Conservation (phyloP, 2,797 vertebrate genomes). For the Sebastes steindachneri region DNA sequence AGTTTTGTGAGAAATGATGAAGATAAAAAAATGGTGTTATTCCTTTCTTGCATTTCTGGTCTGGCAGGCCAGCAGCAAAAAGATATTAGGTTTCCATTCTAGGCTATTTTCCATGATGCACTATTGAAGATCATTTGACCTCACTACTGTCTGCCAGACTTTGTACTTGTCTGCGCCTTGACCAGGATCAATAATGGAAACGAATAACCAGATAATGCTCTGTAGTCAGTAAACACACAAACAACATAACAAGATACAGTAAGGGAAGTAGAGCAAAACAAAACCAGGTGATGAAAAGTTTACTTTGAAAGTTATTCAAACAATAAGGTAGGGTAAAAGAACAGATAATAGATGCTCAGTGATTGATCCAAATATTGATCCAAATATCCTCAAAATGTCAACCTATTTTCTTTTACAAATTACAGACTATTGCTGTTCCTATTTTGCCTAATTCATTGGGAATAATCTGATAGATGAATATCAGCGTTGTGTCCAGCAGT, state of each 20-base stretch:
- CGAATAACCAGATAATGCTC: conserved; percentile 28
- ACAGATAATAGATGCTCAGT: background rate
- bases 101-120: conserved; percentile 58
- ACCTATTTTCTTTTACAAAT: background rate
- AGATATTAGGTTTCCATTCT: conserved; percentile 57
- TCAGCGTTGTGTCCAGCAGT: background rate
- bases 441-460: background rate
- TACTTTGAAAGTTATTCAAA: background rate
- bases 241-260: background rate
- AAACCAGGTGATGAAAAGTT: background rate
- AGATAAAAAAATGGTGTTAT: background rate
- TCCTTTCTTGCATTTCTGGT: conserved; percentile 9
- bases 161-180: conserved; percentile 31
- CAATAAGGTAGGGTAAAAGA: background rate
- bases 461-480: background rate
- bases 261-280: background rate
- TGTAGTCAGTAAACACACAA: conserved; percentile 16
- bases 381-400: background rate
- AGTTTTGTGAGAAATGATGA: background rate
- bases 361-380: background rate
- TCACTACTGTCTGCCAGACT: conserved; percentile 37
- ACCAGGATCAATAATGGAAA: conserved; percentile 48
- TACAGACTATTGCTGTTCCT: background rate
- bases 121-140: conserved; percentile 33
- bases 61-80: background rate